Conservation (phyloP, 2,113 vertebrate genomes). For the Aleadryas rufinucha region DNA sequence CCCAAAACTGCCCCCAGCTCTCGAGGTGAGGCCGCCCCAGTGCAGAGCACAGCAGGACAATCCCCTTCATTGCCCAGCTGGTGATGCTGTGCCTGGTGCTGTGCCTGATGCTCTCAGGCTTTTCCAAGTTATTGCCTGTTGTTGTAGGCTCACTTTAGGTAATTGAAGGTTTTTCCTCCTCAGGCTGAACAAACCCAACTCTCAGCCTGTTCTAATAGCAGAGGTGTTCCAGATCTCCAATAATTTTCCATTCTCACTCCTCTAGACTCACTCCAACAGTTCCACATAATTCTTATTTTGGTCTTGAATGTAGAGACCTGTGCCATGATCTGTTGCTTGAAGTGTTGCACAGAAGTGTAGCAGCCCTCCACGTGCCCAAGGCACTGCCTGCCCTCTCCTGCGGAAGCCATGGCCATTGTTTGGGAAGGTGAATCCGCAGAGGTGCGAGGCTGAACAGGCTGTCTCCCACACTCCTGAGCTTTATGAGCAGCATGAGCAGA, state of each 20-base stretch:
- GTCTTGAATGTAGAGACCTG: neutral
- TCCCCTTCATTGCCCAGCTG: rapidly evolving
- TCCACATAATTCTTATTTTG: neutral
- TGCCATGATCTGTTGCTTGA: neutral
- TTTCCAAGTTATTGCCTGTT: neutral
- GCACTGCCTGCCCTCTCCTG: neutral
- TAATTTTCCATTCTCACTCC: neutral
- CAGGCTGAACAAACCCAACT: neutral
- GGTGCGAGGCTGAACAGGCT: neutral
- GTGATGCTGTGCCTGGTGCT: neutral
- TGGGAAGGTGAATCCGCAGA: neutral
- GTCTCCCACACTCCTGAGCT: neutral
- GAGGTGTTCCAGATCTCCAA: neutral
- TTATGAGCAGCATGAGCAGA: neutral
- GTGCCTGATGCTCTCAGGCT: too few species aligned
- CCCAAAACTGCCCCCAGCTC: neutral
- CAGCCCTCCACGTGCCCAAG: neutral
- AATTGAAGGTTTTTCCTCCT: neutral
- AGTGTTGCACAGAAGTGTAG: rapidly evolving
- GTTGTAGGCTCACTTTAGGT: neutral
- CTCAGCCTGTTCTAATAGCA: neutral
- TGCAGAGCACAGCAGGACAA: rapidly evolving
- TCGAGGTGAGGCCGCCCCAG: neutral
- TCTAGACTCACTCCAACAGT: neutral
- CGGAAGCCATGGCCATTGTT: neutral